Base-by-base conservation (phyloP, 2,888 invertebrate species). In the Cryptocephalus moraei region DNA sequence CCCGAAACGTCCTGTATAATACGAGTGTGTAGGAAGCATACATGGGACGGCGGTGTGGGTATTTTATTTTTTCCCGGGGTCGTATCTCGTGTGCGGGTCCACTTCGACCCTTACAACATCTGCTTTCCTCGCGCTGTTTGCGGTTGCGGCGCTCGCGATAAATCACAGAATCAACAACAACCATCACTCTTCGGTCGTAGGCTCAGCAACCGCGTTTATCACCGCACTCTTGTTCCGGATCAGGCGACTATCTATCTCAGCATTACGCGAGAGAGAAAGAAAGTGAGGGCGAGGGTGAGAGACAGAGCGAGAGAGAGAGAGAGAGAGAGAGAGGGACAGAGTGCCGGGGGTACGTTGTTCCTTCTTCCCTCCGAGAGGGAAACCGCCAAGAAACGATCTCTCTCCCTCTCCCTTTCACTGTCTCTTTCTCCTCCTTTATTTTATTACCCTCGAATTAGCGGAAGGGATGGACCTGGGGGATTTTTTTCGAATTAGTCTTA, bases 101-200 rank as follows among this genome's bases (percentile, higher is more conserved):
- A 22, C 22, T 22, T 22, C 22, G 22, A 22, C 22, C 22, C 22
- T 22, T 22, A 22, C 22, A 22, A 22, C 22, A 22, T 22, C 22
- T 22, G 22, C 22, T 22, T 22, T 22, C 22, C 22, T 22, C 22
- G 22, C 22, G 22, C 22, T 6, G 22, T 22, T 36, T 64, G 62
- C 58, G 63, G 63, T 53, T 60, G 63, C 62, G 64, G 63, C 62
- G 22, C 22, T 22, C 61, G 65, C 62, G 64, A 67, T 68, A 67
- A 68, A 68, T 68, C 67, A 67, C 66, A 62, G 61, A 62, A 64
- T 61, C 64, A 66, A 66, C 66, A 67, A 68, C 66, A 67, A 67
- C 64, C 66, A 66, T 65, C 65, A 64, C 63, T 67, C 66, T 65
- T 66, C 61, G 61, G 66, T 12, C 12, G 36, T 12, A 12, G 67